These are phyloP conservation scores for Oryzias woworae DNA, from an alignment of 2,113 vertebrate genomes.

Conservation along the genomic window DNA sequence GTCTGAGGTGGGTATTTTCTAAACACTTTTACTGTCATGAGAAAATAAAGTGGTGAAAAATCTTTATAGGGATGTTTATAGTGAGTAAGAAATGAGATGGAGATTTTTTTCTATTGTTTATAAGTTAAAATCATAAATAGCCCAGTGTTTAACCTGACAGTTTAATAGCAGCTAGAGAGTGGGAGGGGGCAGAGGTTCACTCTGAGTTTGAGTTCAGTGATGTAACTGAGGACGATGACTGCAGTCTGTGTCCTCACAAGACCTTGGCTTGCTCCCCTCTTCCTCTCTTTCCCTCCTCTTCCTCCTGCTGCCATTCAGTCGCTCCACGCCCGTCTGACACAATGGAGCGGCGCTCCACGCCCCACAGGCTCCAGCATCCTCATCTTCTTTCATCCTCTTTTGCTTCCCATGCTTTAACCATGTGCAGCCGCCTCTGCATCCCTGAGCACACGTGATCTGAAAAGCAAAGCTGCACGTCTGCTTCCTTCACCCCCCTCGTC, in stretches of 20 bases:
- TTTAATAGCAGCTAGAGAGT: slow-evolving; percentile 10
- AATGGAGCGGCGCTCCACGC: slow-evolving; percentile 18
- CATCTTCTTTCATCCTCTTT: slow-evolving; percentile 10
- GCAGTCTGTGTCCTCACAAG: slow-evolving; percentile 73
- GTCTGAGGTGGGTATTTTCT: no score
- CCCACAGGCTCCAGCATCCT: slow-evolving; percentile 22
- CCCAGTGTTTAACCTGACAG: background rate
- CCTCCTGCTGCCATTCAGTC: slow-evolving; percentile 45
- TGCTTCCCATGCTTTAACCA: slow-evolving; percentile 22
- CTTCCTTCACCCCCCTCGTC: slow-evolving; percentile 25
- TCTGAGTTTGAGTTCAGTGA: slow-evolving; percentile 57
- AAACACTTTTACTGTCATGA: no score
- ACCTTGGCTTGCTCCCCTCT: slow-evolving; percentile 45
- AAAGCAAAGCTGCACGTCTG: slow-evolving; percentile 1
- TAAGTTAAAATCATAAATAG: slow-evolving; percentile 9
- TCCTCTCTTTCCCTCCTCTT: background rate
- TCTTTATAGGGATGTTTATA: no score
- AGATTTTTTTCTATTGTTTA: no score
- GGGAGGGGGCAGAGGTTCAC: slow-evolving; percentile 41
- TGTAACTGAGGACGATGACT: slow-evolving; percentile 60
- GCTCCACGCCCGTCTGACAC: slow-evolving; percentile 23
- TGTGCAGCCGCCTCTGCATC: slow-evolving; percentile 45
- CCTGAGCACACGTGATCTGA: slow-evolving; percentile 19
- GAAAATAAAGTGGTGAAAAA: no score
- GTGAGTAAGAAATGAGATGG: no score